Evolutionary conservation across 37 sponge, comb jelly and placozoan species (phyloP), one percentile per base, ranked within the genome.

Genomic region (Trichoplax adhaerens): DNA sequence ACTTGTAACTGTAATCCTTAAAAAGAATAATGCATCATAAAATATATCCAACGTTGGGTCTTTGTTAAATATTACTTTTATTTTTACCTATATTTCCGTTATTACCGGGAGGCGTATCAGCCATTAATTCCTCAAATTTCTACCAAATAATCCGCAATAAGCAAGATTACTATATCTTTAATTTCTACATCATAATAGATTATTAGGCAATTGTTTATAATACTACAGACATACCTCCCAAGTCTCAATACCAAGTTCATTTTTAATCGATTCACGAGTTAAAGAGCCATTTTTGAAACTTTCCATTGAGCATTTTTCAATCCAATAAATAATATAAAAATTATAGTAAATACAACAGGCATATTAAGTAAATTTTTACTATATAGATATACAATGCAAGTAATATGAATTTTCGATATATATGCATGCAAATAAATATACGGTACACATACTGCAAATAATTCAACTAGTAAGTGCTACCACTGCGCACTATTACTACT

Each of bases 251-350:
- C 75, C 79, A 79, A 77, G 74, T 10, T 56, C 59, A 61, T 88
- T 77, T 48, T 87, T 57, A 2, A 94, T 58, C 77, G 61, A 64
- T 61, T 89, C 82, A 8, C 95, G 72, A 3, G 91, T 78, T 29
- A 69, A 52, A 1, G 87, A 84, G 0, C 82, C 95, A 83, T 94
- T 94, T 82, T 89, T 93, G 68, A 86, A 93, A 65, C 94, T 29
- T 29, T 29, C 29, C 29, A 29, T 29, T 29, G 29, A 29, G 29
- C 0, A 29, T 29, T 29, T 29, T 29, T 29, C 29, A 29, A 29
- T 29, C 29, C 29, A 29, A 29, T 29, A 29, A 29, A 29, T 29
- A 29, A 29, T 29, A 29, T 29, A 29, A 29, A 29, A 29, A 29
- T 29, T 29, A 29, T 29, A 29, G 29, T 29, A 29, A 29, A 29